These are phyloP conservation scores for Sylvilagus floridanus DNA, from an alignment of 2,797 vertebrate genomes.

Conservation along the genomic window DNA sequence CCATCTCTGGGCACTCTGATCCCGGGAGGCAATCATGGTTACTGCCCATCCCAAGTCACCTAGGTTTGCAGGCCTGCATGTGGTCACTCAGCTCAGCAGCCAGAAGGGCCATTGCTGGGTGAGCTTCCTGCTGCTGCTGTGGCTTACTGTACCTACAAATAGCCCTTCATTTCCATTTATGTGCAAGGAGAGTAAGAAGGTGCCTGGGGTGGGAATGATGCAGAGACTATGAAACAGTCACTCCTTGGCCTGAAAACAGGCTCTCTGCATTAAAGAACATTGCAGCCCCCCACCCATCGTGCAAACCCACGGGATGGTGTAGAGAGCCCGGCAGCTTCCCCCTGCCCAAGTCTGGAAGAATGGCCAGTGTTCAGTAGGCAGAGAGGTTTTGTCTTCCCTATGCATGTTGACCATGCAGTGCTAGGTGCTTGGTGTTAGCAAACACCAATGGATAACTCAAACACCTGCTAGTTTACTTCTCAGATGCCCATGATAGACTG, in stretches of 20 bases:
- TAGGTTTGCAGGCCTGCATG: fast-evolving
- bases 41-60: too few species aligned
- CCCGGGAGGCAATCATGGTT: not conserved
- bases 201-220: not conserved
- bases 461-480: too few species aligned
- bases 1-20: fast-evolving
- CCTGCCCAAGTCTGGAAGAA: too few species aligned
- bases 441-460: too few species aligned
- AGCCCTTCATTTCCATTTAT: not conserved
- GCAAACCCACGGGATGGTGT: not conserved
- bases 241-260: not conserved
- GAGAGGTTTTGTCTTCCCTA: fast-evolving
- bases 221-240: not conserved
- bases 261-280: not conserved
- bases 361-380: fast-evolving
- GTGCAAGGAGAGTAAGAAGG: not conserved
- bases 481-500: too few species aligned
- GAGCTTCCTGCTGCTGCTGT: not conserved
- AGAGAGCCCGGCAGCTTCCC: not conserved
- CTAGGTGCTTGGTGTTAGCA: fast-evolving
- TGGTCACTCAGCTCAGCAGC: not conserved
- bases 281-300: not conserved
- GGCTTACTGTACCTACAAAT: not conserved
- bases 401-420: fast-evolving
- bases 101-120: fast-evolving